Base-by-base conservation (phyloP, 2,113 vertebrate genomes). In the Gopherus flavomarginatus region DNA sequence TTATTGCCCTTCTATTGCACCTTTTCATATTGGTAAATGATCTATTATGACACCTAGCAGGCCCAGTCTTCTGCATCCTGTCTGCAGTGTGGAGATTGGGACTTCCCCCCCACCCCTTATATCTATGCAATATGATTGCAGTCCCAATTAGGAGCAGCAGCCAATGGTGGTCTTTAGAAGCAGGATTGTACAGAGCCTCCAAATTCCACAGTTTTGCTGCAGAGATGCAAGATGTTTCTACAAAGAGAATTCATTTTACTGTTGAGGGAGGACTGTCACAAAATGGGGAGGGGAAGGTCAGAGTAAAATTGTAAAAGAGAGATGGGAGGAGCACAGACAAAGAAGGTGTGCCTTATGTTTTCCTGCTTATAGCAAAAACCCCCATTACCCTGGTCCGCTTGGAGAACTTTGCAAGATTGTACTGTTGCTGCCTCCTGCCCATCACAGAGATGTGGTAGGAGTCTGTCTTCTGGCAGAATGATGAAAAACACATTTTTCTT, bases 141-240 rank as follows among this genome's bases (percentile, higher is more conserved):
- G 50, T 27, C 75, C 92, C 83, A 87, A 81, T n/a, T 85, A 81
- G 65, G 88, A 94, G 50, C 53, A 79, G 7, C 80, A 88, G 57
- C 12, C 81, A 12, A 29, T 29, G 35, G 14, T 78, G 72, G 72
- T 86, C 90, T 86, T 89, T 38, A 49, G 81, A 95, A 83, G 65
- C 86, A 69, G 35, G 16, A n/a, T 80, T 78, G 57, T 81, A 89
- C 52, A 80, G 69, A 87, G 93, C 81, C 78, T 90, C 19, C 16
- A 85, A 93, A 92, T 85, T 52, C 82, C 75, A 89, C 57, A 75
- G 21, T 54, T 54, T 54, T 54, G 53, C 12, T 59, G 16, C 59
- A 86, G 72, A 89, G 35, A 82, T 83, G 29, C n/a, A 9, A 93
- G 87, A 80, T 84, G 59, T 8, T 2, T 95, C 90, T 96, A 81